Conservation (phyloP, 2,113 vertebrate species). For the Amphiprion percula region DNA sequence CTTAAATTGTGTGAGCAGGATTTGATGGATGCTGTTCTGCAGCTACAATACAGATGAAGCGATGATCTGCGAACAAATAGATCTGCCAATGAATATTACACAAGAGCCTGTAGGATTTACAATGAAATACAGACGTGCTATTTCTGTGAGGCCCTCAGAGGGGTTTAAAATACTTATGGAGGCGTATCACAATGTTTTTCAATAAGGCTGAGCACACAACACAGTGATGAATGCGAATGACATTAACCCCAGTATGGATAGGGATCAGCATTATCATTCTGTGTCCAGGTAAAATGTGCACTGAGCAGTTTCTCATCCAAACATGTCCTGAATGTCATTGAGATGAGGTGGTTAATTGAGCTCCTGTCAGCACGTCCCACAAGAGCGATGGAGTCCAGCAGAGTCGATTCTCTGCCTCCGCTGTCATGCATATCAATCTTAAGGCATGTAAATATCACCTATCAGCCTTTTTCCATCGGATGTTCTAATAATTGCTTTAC, state of each 20-base stretch:
- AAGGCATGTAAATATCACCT: background rate
- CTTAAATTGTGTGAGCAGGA: conserved; percentile 37
- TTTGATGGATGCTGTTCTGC: conserved; percentile 36
- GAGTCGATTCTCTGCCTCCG: background rate
- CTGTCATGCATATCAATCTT: conserved; percentile 1
- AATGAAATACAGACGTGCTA: conserved; percentile 12
- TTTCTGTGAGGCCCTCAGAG: conserved; percentile 21
- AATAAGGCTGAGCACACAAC: background rate
- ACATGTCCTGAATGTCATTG: conserved; percentile 42
- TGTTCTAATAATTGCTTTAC: background rate
- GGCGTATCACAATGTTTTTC: conserved; percentile 15
- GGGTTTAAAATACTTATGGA: conserved; percentile 10
- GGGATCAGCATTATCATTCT: conserved; percentile 43
- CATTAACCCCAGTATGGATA: background rate
- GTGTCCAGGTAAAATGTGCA: conserved; percentile 28
- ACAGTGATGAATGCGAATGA: background rate
- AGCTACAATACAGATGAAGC: conserved; percentile 44
- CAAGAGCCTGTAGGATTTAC: conserved; percentile 36
- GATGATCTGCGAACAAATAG: conserved; percentile 59
- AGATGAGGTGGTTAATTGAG: conserved; percentile 59
- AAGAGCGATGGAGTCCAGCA: conserved; percentile 35
- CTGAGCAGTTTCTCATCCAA: conserved; percentile 11
- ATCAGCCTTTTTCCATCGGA: background rate
- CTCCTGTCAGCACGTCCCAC: conserved; percentile 17
- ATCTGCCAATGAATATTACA: conserved; percentile 45